A percentile compares a stretch with the other conserved stretches of the same genome.
These are phyloP conservation scores for Malacoraja senta DNA, from an alignment of 2,797 vertebrate genomes.

Conservation along the genomic window DNA sequence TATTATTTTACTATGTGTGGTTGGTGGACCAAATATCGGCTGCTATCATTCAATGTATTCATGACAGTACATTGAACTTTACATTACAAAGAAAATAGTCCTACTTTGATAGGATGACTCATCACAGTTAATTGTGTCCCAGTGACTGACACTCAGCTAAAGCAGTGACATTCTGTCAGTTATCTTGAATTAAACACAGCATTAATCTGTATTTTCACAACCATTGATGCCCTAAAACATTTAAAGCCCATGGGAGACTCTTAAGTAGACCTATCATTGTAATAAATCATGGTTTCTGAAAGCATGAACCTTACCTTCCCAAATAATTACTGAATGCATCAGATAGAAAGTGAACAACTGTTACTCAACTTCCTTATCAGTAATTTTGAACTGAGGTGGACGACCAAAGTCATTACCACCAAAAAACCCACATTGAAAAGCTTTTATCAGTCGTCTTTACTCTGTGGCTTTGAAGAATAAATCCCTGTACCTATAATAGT, in stretches of 20 bases:
- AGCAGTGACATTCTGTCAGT: not conserved
- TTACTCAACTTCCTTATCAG: conserved; percentile 32
- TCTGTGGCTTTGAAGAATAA: not conserved
- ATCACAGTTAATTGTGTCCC: not conserved
- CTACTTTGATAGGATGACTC: not conserved
- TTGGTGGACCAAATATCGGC: not conserved
- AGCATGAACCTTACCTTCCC: not conserved
- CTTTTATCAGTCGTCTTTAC: not conserved
- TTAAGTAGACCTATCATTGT: too few relatives aligned
- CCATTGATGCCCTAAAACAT: too few relatives aligned
- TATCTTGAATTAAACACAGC: not conserved
- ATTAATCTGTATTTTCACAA: too few relatives aligned
- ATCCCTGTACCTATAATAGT: not conserved
- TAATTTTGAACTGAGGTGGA: not conserved
- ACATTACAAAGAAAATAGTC: not conserved
- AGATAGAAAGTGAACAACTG: not conserved
- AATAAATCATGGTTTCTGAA: not conserved
- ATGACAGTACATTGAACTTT: not conserved
- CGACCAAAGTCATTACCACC: not conserved
- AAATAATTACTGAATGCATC: not conserved
- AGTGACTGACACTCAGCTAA: not conserved
- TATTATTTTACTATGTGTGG: not conserved
- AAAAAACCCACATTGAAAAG: not conserved
- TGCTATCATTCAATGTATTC: not conserved
- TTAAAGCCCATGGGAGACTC: too few relatives aligned